These are phyloP conservation scores for Pelochelys cantorii DNA, from an alignment of 2,797 vertebrate genomes.

Conservation along the genomic window DNA sequence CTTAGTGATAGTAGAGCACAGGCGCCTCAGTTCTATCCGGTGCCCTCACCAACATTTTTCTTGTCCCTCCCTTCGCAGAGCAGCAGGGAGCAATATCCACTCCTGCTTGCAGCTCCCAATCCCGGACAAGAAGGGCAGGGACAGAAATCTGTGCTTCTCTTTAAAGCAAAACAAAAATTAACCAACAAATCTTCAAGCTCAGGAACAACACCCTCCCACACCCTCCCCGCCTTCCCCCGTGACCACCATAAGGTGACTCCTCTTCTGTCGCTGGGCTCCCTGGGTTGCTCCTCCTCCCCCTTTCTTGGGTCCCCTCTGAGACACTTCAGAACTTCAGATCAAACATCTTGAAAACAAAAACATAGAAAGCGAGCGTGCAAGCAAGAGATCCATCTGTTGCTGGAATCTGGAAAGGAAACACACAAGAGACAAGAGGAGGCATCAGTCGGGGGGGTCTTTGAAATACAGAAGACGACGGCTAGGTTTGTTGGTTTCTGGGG, in stretches of 20 bases:
- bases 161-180: slow-evolving; percentile 58
- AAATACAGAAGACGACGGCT: slow-evolving; percentile 40
- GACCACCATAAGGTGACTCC: slow-evolving; percentile 55
- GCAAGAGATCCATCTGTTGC: slow-evolving; percentile 78
- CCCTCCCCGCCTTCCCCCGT: neutral
- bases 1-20: slow-evolving; percentile 65
- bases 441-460: slow-evolving; percentile 62
- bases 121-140: neutral
- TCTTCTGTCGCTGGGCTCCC: slow-evolving; percentile 31
- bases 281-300: slow-evolving; percentile 45
- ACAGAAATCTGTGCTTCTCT: slow-evolving; percentile 68
- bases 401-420: slow-evolving; percentile 82
- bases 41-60: slow-evolving; percentile 74
- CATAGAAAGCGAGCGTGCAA: slow-evolving; percentile 44
- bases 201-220: neutral
- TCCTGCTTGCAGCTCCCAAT: slow-evolving; percentile 3
- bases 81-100: neutral
- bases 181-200: slow-evolving; percentile 43
- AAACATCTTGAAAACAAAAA: slow-evolving; percentile 69
- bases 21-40: slow-evolving; percentile 71
- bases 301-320: slow-evolving; percentile 30
- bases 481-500: slow-evolving; percentile 34
- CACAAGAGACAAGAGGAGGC: slow-evolving; percentile 63
- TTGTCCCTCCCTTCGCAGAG: slow-evolving; percentile 7
- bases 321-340: slow-evolving; percentile 72